Evolutionary conservation across 2,888 invertebrate genomes (phyloP).

Genomic region (Eutolmus rufibarbis): DNA sequence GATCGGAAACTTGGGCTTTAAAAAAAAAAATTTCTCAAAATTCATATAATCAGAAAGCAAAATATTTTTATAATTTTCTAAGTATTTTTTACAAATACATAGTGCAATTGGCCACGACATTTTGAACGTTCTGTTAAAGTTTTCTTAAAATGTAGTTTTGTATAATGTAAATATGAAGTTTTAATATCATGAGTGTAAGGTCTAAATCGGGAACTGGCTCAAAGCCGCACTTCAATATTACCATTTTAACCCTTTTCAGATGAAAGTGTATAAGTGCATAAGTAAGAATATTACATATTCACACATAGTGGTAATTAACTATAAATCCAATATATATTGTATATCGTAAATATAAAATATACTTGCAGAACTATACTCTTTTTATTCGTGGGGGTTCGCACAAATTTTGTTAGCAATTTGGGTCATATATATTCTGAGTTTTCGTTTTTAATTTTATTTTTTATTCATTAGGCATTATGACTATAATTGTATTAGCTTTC

Average conservation of each 20-base stretch:
- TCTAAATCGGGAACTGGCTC: not conserved
- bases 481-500: too few species aligned
- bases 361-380: not conserved
- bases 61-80: constrained; percentile 1
- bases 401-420: not conserved
- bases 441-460: not conserved
- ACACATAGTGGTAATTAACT: not conserved
- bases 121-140: not conserved
- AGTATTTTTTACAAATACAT: not conserved
- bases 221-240: constrained; percentile 4
- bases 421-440: not conserved
- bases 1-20: not conserved
- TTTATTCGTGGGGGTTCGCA: not conserved
- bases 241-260: not conserved
- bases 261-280: not conserved
- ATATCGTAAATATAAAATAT: constrained; percentile 4
- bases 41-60: not conserved
- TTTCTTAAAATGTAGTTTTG: not conserved
- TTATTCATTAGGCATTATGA: too few species aligned
- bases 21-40: not conserved
- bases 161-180: not conserved
- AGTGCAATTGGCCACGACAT: not conserved
- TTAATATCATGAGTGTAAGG: not conserved
- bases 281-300: constrained; percentile 1
- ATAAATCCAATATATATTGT: constrained; percentile 9